These are phyloP conservation scores for Empidonax traillii DNA, from an alignment of 2,113 vertebrate genomes.

Conservation along the genomic window DNA sequence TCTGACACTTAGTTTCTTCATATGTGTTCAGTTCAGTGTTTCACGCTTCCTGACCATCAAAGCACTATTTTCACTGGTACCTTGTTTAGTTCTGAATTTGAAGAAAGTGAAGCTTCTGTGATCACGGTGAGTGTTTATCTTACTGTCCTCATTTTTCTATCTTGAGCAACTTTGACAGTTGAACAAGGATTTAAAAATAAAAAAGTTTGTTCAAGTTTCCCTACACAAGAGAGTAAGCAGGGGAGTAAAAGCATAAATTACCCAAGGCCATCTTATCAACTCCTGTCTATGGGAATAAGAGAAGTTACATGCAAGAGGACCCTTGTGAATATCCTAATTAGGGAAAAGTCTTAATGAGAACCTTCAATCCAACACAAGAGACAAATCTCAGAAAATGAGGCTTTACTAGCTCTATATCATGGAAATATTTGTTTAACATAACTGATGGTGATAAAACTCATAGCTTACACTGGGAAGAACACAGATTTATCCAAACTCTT, in stretches of 20 bases:
- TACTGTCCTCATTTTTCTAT: neutral
- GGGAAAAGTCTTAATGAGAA: neutral
- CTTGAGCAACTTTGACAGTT: neutral
- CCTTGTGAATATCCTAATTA: neutral
- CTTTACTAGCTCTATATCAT: neutral
- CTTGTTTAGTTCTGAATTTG: accelerated
- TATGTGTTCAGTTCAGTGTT: neutral
- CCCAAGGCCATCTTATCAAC: neutral
- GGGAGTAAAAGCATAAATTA: neutral
- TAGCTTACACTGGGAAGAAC: neutral
- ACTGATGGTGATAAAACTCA: neutral
- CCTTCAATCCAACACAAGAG: neutral
- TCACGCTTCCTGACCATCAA: neutral
- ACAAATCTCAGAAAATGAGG: neutral
- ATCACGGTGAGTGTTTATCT: neutral
- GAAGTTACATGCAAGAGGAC: neutral
- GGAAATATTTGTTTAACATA: neutral
- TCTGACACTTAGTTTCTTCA: neutral
- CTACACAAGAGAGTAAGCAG: neutral
- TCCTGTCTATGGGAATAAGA: neutral
- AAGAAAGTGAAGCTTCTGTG: neutral
- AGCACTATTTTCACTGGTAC: neutral
- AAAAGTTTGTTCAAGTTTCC: neutral
- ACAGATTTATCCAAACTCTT: neutral
- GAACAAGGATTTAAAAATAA: neutral